Evolutionary conservation across 2,888 invertebrate species (phyloP).

Genomic region (Norana najaformis): DNA sequence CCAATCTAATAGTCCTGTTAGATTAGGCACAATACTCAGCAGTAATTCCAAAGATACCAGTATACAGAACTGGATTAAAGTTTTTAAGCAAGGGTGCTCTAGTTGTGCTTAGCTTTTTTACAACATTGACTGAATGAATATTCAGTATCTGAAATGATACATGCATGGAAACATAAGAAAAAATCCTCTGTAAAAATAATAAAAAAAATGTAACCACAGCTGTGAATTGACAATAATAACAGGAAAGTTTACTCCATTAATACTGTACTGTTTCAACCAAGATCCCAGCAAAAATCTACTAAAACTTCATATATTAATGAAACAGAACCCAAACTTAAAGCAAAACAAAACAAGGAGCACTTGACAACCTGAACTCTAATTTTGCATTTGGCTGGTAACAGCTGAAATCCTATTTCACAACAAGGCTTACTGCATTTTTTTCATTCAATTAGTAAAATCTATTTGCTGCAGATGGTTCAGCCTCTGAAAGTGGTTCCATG

Average conservation of each 20-base stretch:
- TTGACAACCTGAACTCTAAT: background rate
- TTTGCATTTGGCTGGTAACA: background rate
- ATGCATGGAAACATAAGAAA: background rate
- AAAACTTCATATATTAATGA: background rate
- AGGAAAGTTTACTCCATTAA: slow-evolving; percentile 13
- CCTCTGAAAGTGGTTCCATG: background rate
- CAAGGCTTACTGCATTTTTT: background rate
- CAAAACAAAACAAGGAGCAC: background rate
- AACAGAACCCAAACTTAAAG: background rate
- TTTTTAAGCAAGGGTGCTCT: no score
- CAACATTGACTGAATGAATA: background rate
- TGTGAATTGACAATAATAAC: background rate
- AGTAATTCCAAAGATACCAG: no score
- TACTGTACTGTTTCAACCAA: background rate
- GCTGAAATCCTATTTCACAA: background rate
- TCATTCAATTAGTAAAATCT: background rate
- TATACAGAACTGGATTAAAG: background rate
- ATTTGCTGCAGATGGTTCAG: background rate
- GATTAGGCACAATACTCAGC: no score
- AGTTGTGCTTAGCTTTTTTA: no score
- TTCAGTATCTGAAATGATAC: background rate
- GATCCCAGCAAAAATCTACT: background rate
- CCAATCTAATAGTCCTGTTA: no score
- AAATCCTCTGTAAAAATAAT: background rate
- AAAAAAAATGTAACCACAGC: background rate